Percentiles rank a stretch among this genome's conserved stretches.
These are phyloP conservation scores for Sceloporus tristichus DNA, from an alignment of 2,113 vertebrate genomes.

Conservation along the genomic window DNA sequence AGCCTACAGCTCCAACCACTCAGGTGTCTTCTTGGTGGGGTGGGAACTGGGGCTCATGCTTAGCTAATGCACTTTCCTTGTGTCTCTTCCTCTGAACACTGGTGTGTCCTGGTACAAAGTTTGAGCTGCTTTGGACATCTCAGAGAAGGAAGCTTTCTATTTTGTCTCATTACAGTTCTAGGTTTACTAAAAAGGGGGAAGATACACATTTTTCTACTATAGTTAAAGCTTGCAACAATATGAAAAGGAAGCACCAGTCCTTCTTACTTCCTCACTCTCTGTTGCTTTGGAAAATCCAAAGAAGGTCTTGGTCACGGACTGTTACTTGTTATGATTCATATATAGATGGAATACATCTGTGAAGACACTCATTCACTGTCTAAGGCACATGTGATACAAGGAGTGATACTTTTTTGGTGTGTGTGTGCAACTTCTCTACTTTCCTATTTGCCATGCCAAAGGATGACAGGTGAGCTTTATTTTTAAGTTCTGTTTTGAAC, in stretches of 20 bases:
- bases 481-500: not conserved
- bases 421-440: too few relatives aligned
- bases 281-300: not conserved
- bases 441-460: not conserved
- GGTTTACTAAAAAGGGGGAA: not conserved
- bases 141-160: not conserved
- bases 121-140: not conserved
- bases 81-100: not conserved
- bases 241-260: not conserved
- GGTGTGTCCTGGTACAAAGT: not conserved
- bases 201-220: not conserved
- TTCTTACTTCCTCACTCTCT: not conserved
- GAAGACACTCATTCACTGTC: not conserved
- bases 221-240: not conserved
- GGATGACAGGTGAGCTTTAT: not conserved
- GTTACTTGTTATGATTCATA: too few relatives aligned
- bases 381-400: too few relatives aligned
- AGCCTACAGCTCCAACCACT: too few relatives aligned
- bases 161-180: not conserved
- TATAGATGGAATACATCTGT: not conserved
- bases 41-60: not conserved
- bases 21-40: not conserved
- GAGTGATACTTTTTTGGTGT: not conserved
- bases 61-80: not conserved
- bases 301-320: not conserved